phyloP scores from a whole-genome alignment of 2,888 invertebrate species.

The Schizaphis graminum region DNA sequence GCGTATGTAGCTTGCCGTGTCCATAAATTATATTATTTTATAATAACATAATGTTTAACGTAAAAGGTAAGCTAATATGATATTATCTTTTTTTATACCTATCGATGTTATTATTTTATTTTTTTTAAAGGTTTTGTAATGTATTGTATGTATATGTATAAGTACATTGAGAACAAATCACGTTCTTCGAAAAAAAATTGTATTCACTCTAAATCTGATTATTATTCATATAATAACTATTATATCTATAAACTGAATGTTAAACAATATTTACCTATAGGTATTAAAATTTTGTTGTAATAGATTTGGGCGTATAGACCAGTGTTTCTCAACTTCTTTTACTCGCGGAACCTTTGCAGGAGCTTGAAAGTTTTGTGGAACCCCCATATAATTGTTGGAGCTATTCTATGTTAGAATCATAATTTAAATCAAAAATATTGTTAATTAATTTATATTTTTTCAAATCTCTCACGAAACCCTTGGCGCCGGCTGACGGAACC shows the following conservation, averaged over 20 bases:
- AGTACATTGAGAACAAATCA: not conserved
- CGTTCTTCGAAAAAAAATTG: not conserved
- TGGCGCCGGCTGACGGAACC: too few relatives aligned
- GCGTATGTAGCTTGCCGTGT: not conserved
- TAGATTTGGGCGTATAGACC: not conserved
- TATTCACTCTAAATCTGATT: not conserved
- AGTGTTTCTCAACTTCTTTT: too few relatives aligned
- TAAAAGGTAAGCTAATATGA: not conserved
- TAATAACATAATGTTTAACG: not conserved
- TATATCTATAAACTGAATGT: not conserved
- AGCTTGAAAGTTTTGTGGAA: too few relatives aligned
- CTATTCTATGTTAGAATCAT: too few relatives aligned
- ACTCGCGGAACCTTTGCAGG: too few relatives aligned
- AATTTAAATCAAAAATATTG: too few relatives aligned
- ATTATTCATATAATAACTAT: not conserved
- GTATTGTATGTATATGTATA: not conserved
- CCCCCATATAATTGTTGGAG: too few relatives aligned
- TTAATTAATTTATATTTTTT: too few relatives aligned
- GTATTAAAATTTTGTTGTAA: not conserved
- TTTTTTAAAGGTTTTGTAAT: not conserved
- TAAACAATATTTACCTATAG: not conserved
- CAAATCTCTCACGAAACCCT: too few relatives aligned
- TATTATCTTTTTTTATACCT: not conserved
- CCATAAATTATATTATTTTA: not conserved
- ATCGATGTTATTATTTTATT: not conserved